Base-by-base conservation (phyloP, 2,797 vertebrate genomes). In the Coregonus suidteri region DNA sequence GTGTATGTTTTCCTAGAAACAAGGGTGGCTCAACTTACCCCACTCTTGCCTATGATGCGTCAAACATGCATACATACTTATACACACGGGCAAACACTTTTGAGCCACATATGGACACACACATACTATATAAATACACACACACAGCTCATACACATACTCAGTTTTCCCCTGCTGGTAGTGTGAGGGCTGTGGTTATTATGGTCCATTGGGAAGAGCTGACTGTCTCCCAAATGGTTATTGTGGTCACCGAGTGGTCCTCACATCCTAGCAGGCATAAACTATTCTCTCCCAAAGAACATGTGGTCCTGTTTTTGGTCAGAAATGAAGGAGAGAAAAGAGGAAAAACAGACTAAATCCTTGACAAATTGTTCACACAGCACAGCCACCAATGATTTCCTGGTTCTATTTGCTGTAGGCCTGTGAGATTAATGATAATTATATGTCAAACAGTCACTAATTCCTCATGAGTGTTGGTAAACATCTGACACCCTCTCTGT, bases 291-390 rank as follows among this genome's bases (percentile, higher is more conserved):
- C 6, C 5, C 5, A n/a, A n/a, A 59, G 54, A 16, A 70, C 68
- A 70, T 47, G n/a, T 70, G 68, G 34, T 70, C 68, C 37, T 41
- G 68, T 14, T 70, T 70, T 25, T 35, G 37, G 34, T 41, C 25
- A 9, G 4, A 66, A 34, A 14, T 1, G 64, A 31, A 31, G 1
- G 30, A 30, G 64, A 31, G 25, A 66, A 59, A 31, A 30, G 64
- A 30, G 64, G 6, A 31, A 66, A 59, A 59, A n/a, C 16, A 18
- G 15, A 18, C 53, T 54, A 15, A 18, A 54, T 54, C 16, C 53
- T 54, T 18, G 16, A 54, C 53, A 54, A 54, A 54, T 54, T 54
- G 53, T 54, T 54, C 53, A 15, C 53, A 54, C 15, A 54, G 16
- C 15, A 54, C 16, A 15, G 53, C 53, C 2, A 47, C 3, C 41